Percentiles rank a stretch among this genome's conserved stretches.
Evolutionary conservation across 1,140 invertebrate species (phyloP).

Genomic region (Drosophila bipectinata): DNA sequence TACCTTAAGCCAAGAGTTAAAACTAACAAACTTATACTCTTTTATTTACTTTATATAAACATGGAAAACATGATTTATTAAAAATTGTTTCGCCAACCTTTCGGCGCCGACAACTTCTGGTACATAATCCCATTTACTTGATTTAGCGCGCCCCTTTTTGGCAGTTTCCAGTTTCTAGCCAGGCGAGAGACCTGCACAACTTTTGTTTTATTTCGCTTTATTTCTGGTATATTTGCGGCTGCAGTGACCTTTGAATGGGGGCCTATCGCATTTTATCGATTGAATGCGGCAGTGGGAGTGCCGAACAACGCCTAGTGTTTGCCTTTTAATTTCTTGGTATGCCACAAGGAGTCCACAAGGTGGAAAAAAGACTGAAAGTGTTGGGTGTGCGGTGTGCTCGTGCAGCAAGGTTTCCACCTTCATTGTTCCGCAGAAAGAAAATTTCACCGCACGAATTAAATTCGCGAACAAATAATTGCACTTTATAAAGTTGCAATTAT

Average conservation of each 20-base stretch:
- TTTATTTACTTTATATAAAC: not conserved
- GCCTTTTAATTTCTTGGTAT: conserved; percentile 54
- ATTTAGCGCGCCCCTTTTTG: conserved; percentile 32
- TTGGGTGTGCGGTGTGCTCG: conserved; percentile 2
- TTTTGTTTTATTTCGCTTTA: conserved; percentile 56
- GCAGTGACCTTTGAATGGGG: conserved; percentile 64
- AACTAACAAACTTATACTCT: not conserved
- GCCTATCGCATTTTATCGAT: conserved; percentile 63
- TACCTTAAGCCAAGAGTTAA: not conserved
- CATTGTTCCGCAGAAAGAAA: conserved; percentile 2
- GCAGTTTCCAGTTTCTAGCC: conserved; percentile 31
- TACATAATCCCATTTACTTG: conserved; percentile 37
- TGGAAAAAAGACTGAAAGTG: not conserved
- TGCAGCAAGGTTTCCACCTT: conserved; percentile 19
- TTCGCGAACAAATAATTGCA: conserved; percentile 13
- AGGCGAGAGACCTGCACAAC: conserved; percentile 29
- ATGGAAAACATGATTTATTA: not conserved
- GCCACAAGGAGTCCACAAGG: conserved; percentile 4
- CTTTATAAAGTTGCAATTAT: conserved; percentile 16
- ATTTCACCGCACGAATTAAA: conserved; percentile 31
- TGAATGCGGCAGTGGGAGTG: conserved; percentile 67
- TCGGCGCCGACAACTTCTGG: conserved; percentile 26
- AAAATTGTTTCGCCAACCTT: conserved; percentile 4
- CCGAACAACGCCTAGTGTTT: conserved; percentile 66
- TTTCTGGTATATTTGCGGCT: conserved; percentile 37